Evolutionary conservation across 2,113 vertebrate species (phyloP).

Genomic region (Conger conger): DNA sequence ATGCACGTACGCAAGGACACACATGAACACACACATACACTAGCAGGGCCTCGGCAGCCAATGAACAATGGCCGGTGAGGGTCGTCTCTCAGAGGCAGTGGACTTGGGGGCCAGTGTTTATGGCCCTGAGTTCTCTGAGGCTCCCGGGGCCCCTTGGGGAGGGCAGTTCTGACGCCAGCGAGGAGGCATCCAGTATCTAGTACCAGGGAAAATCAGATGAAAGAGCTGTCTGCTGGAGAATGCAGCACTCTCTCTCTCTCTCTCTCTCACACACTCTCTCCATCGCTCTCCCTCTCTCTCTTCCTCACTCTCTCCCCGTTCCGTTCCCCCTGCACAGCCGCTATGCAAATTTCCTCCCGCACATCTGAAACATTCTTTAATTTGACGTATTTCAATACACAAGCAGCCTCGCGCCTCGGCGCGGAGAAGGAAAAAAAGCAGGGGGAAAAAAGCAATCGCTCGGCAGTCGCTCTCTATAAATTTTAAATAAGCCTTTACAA

Average conservation of each 20-base stretch:
- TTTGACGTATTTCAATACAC: constrained; percentile 48
- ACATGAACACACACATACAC: not conserved
- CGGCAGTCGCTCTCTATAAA: constrained; percentile 43
- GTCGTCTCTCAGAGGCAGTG: not conserved
- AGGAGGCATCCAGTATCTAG: not conserved
- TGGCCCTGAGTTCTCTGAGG: not conserved
- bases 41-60: not conserved
- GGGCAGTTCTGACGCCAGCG: not conserved
- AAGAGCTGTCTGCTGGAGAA: constrained; percentile 30
- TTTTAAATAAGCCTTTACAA: constrained; percentile 46
- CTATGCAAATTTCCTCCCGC: constrained; percentile 43
- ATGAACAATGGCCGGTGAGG: not conserved
- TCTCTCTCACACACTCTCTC: not conserved
- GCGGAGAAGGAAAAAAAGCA: not conserved
- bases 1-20: no score
- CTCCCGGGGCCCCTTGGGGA: not conserved
- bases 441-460: constrained; percentile 28
- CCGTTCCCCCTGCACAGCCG: constrained; percentile 28
- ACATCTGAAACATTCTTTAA: constrained; percentile 47
- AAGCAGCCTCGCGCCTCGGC: constrained; percentile 18
- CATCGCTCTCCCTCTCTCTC: not conserved
- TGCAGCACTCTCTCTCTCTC: not conserved
- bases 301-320: constrained; percentile 14
- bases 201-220: constrained; percentile 24
- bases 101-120: not conserved